Percentiles rank a stretch among this genome's conserved stretches.
These are phyloP conservation scores for Microtus montanus DNA, from an alignment of 2,113 vertebrate genomes.

Conservation along the genomic window DNA sequence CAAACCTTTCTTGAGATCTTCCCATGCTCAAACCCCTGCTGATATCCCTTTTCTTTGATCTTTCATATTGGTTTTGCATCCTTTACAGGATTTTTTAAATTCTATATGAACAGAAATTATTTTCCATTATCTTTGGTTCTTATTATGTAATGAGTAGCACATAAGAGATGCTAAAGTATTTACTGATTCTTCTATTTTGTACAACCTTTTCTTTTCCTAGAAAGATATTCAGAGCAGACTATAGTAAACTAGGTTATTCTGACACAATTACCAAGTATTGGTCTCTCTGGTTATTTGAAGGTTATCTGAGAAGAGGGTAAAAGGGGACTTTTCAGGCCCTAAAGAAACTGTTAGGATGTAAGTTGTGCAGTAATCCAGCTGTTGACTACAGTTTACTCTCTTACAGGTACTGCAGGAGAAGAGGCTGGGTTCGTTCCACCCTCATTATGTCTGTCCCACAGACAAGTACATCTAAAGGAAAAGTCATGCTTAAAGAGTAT, in stretches of 20 bases:
- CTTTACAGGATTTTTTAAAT: conserved; percentile 49
- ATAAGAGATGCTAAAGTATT: conserved; percentile 32
- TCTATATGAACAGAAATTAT: conserved; percentile 36
- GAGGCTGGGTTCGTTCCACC: conserved; percentile 96
- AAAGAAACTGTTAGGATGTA: background rate
- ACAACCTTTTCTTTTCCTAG: background rate
- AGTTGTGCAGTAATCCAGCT: background rate
- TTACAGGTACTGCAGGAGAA: conserved; percentile 93
- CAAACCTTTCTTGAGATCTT: conserved; percentile 22
- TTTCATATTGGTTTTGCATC: conserved; percentile 44
- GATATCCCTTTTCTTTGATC: background rate
- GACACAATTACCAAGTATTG: background rate
- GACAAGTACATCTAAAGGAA: conserved; percentile 97
- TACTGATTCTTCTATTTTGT: conserved; percentile 19
- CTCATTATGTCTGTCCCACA: conserved; percentile 98
- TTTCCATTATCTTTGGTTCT: conserved; percentile 4
- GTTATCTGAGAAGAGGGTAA: background rate
- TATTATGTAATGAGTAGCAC: background rate
- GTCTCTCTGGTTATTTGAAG: conserved; percentile 1
- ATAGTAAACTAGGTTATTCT: conserved; percentile 3
- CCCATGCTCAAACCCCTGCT: conserved; percentile 5
- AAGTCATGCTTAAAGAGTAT: conserved; percentile 98
- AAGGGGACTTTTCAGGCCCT: background rate
- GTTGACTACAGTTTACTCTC: conserved; percentile 18
- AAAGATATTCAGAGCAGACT: background rate